These are phyloP conservation scores for Montipora capricornis DNA, from an alignment of 64 coral and sea anemone species.

Conservation along the genomic window DNA sequence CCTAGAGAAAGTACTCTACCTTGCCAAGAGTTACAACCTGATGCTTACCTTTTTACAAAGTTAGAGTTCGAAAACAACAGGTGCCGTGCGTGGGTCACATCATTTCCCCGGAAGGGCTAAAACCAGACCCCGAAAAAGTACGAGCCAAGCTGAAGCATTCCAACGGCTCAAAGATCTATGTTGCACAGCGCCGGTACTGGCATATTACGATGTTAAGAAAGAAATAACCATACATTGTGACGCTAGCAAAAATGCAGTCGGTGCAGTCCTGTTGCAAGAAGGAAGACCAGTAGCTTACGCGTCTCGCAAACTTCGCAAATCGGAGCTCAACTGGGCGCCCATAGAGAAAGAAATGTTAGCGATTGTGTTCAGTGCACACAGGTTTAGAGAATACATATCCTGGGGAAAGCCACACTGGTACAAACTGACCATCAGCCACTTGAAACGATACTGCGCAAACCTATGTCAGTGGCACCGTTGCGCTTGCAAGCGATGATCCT, in stretches of 20 bases:
- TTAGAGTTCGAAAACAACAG: slow-evolving; percentile 58
- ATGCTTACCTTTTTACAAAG: slow-evolving; percentile 82
- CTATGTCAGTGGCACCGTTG: slow-evolving; percentile 46
- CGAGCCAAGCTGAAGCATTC: slow-evolving; percentile 63
- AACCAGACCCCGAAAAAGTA: slow-evolving; percentile 69
- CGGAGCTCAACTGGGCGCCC: slow-evolving; percentile 55
- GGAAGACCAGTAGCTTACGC: slow-evolving; percentile 47
- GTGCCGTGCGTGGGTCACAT: slow-evolving; percentile 64
- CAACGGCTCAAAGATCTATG: slow-evolving; percentile 45
- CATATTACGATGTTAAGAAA: slow-evolving; percentile 66
- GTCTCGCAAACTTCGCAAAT: slow-evolving; percentile 44
- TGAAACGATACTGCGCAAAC: slow-evolving; percentile 53
- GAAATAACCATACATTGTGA: slow-evolving; percentile 61
- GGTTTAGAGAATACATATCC: slow-evolving; percentile 67
- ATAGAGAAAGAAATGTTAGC: slow-evolving; percentile 73
- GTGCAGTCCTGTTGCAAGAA: slow-evolving; percentile 66
- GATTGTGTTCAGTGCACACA: slow-evolving; percentile 66
- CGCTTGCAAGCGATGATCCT: slow-evolving; percentile 67
- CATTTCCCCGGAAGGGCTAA: slow-evolving; percentile 52
- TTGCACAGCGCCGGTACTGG: slow-evolving; percentile 23
- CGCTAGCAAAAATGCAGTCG: slow-evolving; percentile 62
- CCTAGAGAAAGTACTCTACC: slow-evolving; percentile 58
- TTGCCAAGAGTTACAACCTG: slow-evolving; percentile 55
- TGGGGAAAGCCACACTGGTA: slow-evolving; percentile 34
- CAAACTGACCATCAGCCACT: slow-evolving; percentile 58